Evolutionary conservation across 2,888 invertebrate species (phyloP).

Genomic region (Ormyrus rosae): DNA sequence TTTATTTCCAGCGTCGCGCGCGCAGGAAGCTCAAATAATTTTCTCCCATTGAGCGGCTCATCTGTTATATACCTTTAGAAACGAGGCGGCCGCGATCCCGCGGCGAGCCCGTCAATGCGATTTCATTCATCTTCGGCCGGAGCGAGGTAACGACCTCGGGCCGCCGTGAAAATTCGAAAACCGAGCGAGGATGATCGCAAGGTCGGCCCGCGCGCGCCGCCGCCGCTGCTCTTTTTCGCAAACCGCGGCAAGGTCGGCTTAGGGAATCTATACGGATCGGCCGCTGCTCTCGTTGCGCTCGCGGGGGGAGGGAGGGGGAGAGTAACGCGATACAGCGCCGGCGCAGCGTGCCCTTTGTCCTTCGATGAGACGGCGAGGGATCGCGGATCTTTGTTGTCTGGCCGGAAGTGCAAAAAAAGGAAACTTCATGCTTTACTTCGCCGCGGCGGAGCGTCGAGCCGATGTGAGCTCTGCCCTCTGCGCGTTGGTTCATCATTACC

Average conservation of each 20-base stretch:
- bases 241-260: not conserved
- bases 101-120: not conserved
- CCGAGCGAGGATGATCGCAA: not conserved
- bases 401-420: constrained; percentile 33
- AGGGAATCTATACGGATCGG: not conserved
- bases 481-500: too few relatives aligned
- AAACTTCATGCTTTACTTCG: not conserved
- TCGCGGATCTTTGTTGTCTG: constrained; percentile 34
- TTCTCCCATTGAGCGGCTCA: not conserved
- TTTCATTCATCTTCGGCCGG: not conserved
- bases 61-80: not conserved
- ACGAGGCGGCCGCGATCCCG: not conserved
- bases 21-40: not conserved
- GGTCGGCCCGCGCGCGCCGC: not conserved
- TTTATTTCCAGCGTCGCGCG: not conserved
- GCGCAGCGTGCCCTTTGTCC: constrained; percentile 32
- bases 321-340: constrained; percentile 42
- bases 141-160: not conserved
- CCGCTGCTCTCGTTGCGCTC: not conserved
- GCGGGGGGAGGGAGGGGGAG: constrained; percentile 2
- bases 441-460: not conserved
- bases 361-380: not conserved
- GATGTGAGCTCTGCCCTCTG: too few relatives aligned
- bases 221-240: constrained; percentile 12
- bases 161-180: constrained; percentile 13